These are phyloP conservation scores for Sitta carolinensis DNA, from an alignment of 2,797 vertebrate species.

Conservation along the genomic window DNA sequence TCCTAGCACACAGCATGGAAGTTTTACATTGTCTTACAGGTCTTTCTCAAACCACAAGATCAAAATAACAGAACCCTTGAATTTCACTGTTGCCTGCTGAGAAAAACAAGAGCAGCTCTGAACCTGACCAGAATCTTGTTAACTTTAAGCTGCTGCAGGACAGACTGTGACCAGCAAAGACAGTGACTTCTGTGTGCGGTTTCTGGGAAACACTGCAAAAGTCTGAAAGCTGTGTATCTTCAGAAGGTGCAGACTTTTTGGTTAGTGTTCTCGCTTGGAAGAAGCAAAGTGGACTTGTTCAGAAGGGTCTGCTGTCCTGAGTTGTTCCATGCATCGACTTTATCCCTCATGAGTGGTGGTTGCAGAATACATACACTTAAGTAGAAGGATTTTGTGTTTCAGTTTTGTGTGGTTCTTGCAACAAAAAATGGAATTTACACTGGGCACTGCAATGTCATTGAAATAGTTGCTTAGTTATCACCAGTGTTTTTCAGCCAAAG, in stretches of 20 bases:
- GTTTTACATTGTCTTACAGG: not conserved
- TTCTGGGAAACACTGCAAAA: not conserved
- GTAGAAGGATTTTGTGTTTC: not conserved
- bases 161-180: not conserved
- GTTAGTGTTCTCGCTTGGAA: not conserved
- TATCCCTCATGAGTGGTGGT: fast-evolving
- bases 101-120: not conserved
- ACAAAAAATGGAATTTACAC: not conserved
- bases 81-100: not conserved
- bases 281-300: not conserved
- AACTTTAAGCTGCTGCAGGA: constrained; percentile 1
- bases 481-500: not conserved
- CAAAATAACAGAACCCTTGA: not conserved
- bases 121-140: not conserved
- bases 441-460: not conserved
- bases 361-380: not conserved
- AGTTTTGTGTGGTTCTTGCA: not conserved
- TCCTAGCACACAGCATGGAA: not conserved
- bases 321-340: fast-evolving
- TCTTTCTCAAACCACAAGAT: not conserved
- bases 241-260: not conserved
- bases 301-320: not conserved
- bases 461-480: not conserved
- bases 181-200: not conserved
- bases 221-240: not conserved